A percentile compares a stretch with the other conserved stretches of the same genome.
phyloP scores from a whole-genome alignment of 2,797 vertebrate genomes.

The Microctenopoma lineatum region DNA sequence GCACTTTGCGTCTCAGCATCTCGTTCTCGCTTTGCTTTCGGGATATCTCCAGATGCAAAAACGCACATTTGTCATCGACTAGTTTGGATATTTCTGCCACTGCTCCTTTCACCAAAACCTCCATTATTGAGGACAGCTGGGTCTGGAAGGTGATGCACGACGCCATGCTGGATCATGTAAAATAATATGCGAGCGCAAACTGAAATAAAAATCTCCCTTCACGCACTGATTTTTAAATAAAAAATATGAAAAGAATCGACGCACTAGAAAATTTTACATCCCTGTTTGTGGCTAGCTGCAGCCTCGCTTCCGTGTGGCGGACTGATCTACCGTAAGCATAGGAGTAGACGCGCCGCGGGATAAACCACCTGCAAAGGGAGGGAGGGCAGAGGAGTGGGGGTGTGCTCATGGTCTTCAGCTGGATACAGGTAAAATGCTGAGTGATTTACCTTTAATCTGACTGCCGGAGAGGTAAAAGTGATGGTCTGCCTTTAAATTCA shows the following conservation, averaged over 20 bases:
- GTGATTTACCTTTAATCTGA: constrained; percentile 6
- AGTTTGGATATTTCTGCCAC: constrained; percentile 83
- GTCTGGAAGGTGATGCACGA: constrained; percentile 79
- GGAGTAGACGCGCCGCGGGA: constrained; percentile 1
- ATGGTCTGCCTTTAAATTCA: no score
- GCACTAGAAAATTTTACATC: constrained; percentile 51
- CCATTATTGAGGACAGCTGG: constrained; percentile 83
- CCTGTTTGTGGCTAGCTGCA: constrained; percentile 49
- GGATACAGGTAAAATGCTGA: neutral
- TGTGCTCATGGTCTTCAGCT: no score
- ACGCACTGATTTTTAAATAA: neutral
- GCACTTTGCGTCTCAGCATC: constrained; percentile 73
- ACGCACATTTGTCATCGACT: constrained; percentile 82
- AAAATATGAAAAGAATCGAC: constrained; percentile 35
- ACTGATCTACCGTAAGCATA: constrained; percentile 64
- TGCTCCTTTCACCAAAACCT: constrained; percentile 80
- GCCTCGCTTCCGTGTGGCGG: constrained; percentile 72
- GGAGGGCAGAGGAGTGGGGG: fast-evolving
- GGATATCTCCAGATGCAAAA: constrained; percentile 79
- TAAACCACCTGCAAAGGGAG: neutral
- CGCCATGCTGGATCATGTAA: constrained; percentile 68
- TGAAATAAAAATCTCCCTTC: neutral
- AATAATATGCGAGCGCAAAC: neutral
- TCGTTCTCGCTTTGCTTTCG: constrained; percentile 80
- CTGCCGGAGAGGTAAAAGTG: no score